Base-by-base conservation (phyloP, 1,140 invertebrate genomes). In the Neodiprion lecontei region DNA sequence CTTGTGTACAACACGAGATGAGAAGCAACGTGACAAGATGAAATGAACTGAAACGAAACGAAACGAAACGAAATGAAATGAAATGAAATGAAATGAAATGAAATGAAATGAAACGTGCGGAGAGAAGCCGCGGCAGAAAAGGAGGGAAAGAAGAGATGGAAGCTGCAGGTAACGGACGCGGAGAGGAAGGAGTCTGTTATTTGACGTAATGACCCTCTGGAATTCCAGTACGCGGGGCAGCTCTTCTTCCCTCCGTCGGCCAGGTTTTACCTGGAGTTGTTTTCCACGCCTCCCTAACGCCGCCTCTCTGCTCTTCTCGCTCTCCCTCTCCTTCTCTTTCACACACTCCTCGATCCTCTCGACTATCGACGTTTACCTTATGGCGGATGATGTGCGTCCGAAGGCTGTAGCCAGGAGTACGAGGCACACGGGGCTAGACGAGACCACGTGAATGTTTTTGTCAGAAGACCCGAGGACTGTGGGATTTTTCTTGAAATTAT, bases 111-210 rank as follows among this genome's bases (percentile, higher is more conserved):
- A 61, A 17, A 61, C 53, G 53, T 61, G n/a, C 53, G 53, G 11
- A 17, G 11, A 61, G 11, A 17, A 12, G 53, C 11, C 9, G 53
- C 53, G 9, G n/a, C n/a, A 14, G 53, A 61, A 61, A 17, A 61
- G 3, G 53, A 12, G 53, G 53, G n/a, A 17, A 17, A 14, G 11
- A 17, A 61, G 53, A 61, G 5, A 17, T 61, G 53, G 53, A 61
- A 40, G 28, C 28, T 14, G 53, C 17, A 21, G 17, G 53, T 61
- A 61, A 61, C 53, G 53, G 53, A 61, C 53, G 53, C n/a, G 53
- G 53, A 61, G 53, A 61, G 53, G 53, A 61, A 61, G n/a, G 53
- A 61, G 53, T 61, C 53, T 61, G 53, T 61, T 61, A 61, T 61
- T 61, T 61, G 53, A 61, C 53, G 53, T 61, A 61, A 61, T 61